phyloP scores from a whole-genome alignment of 2,888 invertebrate genomes.

The Neoascia interrupta region DNA sequence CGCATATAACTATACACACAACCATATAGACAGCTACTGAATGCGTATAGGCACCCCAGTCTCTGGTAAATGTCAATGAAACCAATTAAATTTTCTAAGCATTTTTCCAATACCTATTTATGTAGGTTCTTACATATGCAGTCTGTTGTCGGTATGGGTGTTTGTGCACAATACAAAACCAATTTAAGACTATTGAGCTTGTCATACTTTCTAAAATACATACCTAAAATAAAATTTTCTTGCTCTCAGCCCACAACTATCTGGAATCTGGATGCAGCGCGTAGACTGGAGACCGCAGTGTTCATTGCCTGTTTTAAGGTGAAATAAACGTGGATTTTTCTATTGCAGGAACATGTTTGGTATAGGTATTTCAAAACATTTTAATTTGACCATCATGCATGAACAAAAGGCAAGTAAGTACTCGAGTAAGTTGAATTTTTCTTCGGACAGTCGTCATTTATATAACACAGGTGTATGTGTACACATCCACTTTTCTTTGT shows the following conservation, averaged over 20 bases:
- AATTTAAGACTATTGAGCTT: slow-evolving; percentile 33
- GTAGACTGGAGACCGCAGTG: neutral
- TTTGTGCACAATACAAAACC: slow-evolving; percentile 21
- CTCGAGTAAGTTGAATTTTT: too few relatives aligned
- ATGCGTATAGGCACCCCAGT: slow-evolving; percentile 65
- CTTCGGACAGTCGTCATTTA: too few relatives aligned
- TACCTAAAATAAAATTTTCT: too few relatives aligned
- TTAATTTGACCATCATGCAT: slow-evolving; percentile 14
- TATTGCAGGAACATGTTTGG: slow-evolving; percentile 27
- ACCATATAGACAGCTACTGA: slow-evolving; percentile 12
- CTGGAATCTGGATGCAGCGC: neutral
- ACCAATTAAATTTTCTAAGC: slow-evolving; percentile 56
- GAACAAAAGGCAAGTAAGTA: too few relatives aligned
- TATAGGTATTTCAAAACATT: slow-evolving; percentile 11
- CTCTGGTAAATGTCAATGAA: slow-evolving; percentile 59
- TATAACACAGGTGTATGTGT: too few relatives aligned
- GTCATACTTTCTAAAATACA: slow-evolving; percentile 49
- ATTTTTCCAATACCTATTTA: slow-evolving; percentile 24
- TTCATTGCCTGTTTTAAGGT: slow-evolving; percentile 7
- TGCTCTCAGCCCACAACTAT: too few relatives aligned
- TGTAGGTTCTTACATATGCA: neutral
- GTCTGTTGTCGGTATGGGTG: too few relatives aligned
- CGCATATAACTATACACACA: too few relatives aligned
- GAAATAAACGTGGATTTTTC: too few relatives aligned
- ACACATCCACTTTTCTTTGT: too few relatives aligned